Base-by-base conservation (phyloP, 2,888 invertebrate species). In the Hypomecis atomaria region DNA sequence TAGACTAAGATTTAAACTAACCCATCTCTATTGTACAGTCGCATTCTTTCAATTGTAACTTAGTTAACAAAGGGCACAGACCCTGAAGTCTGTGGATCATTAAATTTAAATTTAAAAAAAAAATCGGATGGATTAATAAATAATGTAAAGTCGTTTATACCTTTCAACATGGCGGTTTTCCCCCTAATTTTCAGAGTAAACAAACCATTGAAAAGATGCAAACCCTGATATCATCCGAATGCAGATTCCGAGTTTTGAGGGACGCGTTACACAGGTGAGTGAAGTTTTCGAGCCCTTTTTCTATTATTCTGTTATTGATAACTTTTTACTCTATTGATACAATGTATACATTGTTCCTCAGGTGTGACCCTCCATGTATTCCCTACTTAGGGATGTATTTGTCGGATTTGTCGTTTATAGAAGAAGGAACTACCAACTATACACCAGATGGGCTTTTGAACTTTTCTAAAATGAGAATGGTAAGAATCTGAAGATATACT, bases 391-490 rank as follows among this genome's bases (percentile, higher is more conserved):
- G 98, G 48, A 95, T 98, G 94, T 98, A 98, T 83, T 89, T 98
- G 36, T 97, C 98, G 6, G 98, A 98, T 86, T 91, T 98, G 54
- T 97, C 98, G 4, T 98, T 98, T 85, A 98, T 98, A 62, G 98
- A 98, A 85, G 98, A 98, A 89, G 98, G 98, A 38, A 97, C 98
- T 4, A 96, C 98, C 0, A 98, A 97, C 84, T 96, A 97, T 83
- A 97, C 98, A 0, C 97, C 97, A 3, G 97, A 98, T 70, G 96
- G 96, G 59, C 94, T 98, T 11, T 94, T 98, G 49, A 98, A 98
- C 83, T 98, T 98, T 88, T 97, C 98, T 6, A 98, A 98, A 89
- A 98, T 98, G 98, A 94, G 98, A 91, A 98, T 98, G 98, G 98
- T 97, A 88, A 82, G 87, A 45, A 50, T 37, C 2, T 23, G 23